Conservation (phyloP, 1,140 invertebrate species). For the Bombus turneri region DNA sequence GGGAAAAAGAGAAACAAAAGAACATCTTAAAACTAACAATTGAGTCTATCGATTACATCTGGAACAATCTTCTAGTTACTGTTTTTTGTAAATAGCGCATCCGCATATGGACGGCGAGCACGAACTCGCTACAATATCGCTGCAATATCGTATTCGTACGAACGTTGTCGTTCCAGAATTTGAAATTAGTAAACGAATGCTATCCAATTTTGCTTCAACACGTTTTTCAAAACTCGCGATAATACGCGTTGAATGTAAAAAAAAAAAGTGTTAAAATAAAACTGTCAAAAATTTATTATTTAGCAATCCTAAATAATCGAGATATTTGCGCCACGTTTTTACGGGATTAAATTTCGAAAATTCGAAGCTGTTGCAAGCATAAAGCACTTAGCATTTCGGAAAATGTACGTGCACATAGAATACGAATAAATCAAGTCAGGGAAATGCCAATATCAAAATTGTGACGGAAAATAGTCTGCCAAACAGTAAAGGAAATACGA, state of each 20-base stretch:
- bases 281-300: not conserved
- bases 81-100: too few relatives aligned
- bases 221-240: not conserved
- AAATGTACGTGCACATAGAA: not conserved
- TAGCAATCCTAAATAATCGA: not conserved
- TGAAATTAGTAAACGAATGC: not conserved
- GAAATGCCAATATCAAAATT: too few relatives aligned
- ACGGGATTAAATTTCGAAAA: not conserved
- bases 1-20: too few relatives aligned
- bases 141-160: accelerated
- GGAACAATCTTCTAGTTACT: too few relatives aligned
- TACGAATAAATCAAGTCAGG: too few relatives aligned
- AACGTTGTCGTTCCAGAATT: not conserved
- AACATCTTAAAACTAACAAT: too few relatives aligned
- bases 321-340: not conserved
- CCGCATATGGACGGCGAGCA: too few relatives aligned
- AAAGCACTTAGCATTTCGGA: not conserved
- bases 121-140: not conserved
- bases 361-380: not conserved
- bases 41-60: too few relatives aligned
- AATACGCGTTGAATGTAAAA: not conserved
- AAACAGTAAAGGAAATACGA: too few relatives aligned
- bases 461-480: too few relatives aligned
- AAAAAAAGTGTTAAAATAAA: not conserved
- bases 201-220: not conserved